Evolutionary conservation across 1,140 invertebrate genomes (phyloP).

Genomic region (Pseudachorutes palmiensis): DNA sequence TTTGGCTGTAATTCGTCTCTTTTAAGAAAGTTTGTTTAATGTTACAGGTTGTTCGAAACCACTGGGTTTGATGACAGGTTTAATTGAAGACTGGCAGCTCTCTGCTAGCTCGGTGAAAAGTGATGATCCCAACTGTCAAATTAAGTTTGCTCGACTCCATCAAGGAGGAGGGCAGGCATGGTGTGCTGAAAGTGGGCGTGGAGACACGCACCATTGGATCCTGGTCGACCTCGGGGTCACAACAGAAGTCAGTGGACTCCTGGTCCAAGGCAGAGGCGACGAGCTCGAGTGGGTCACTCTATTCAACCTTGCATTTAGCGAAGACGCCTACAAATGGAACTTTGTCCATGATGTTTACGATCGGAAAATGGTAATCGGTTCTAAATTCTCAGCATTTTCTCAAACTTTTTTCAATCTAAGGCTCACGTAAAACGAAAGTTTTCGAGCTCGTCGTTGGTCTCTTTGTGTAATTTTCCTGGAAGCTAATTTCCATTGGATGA

Average conservation of each 20-base stretch:
- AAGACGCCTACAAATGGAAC: constrained; percentile 38
- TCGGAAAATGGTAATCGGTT: constrained; percentile 31
- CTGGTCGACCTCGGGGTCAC: constrained; percentile 47
- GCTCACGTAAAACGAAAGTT: too few species aligned
- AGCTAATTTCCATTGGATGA: neutral
- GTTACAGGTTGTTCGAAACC: constrained; percentile 43
- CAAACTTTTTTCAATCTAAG: neutral
- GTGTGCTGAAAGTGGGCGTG: constrained; percentile 33
- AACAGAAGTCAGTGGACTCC: constrained; percentile 39
- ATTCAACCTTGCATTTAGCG: constrained; percentile 25
- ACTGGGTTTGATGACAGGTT: constrained; percentile 50
- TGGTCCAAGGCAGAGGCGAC: constrained; percentile 37
- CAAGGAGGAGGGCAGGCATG: constrained; percentile 42
- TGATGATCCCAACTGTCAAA: constrained; percentile 47
- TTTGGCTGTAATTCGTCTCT: neutral
- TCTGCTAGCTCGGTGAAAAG: constrained; percentile 49
- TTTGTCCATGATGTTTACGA: constrained; percentile 36
- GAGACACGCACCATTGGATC: constrained; percentile 49
- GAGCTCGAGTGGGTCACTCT: constrained; percentile 37
- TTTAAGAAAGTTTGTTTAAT: neutral
- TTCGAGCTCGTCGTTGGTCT: neutral
- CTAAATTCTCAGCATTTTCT: neutral
- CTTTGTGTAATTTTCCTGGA: neutral
- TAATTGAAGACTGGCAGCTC: constrained; percentile 54
- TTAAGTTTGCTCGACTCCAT: constrained; percentile 50